Evolutionary conservation across 2,888 invertebrate species (phyloP).

Genomic region (Rotaria macrura): DNA sequence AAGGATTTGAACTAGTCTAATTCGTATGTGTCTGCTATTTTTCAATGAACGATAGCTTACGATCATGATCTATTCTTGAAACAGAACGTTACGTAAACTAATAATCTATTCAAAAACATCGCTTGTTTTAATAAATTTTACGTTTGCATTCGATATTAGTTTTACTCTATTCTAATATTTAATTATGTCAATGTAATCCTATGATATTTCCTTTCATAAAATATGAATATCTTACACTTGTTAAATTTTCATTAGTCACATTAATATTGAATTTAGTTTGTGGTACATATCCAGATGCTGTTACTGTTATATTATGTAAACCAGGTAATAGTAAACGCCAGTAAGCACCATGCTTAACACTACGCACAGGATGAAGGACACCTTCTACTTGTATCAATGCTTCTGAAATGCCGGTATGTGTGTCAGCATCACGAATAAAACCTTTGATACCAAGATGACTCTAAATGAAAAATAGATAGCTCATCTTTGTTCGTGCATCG

Average conservation of each 20-base stretch:
- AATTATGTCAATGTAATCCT: too few relatives aligned
- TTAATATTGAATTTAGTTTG: slow-evolving; percentile 8
- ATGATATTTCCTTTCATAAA: too few relatives aligned
- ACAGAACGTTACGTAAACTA: too few relatives aligned
- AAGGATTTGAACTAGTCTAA: too few relatives aligned
- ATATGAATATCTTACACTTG: not conserved
- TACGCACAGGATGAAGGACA: slow-evolving; percentile 31
- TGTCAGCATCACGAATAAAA: slow-evolving; percentile 25
- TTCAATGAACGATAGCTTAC: too few relatives aligned
- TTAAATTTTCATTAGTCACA: not conserved
- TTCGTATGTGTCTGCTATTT: too few relatives aligned
- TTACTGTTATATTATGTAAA: slow-evolving; percentile 23
- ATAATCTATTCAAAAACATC: too few relatives aligned
- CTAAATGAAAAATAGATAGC: not conserved
- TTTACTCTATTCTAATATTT: too few relatives aligned
- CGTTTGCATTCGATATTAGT: too few relatives aligned
- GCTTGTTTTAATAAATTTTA: too few relatives aligned
- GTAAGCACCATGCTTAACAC: slow-evolving; percentile 55
- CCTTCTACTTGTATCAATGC: slow-evolving; percentile 30
- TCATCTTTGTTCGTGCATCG: not conserved
- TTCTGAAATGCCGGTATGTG: slow-evolving; percentile 23
- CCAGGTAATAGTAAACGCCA: slow-evolving; percentile 57
- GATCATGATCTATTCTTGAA: too few relatives aligned
- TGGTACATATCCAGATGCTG: slow-evolving; percentile 23
- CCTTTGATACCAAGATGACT: slow-evolving; percentile 32